Base-by-base conservation (phyloP, 2,113 vertebrate species). In the Corythornis madagascariensis region DNA sequence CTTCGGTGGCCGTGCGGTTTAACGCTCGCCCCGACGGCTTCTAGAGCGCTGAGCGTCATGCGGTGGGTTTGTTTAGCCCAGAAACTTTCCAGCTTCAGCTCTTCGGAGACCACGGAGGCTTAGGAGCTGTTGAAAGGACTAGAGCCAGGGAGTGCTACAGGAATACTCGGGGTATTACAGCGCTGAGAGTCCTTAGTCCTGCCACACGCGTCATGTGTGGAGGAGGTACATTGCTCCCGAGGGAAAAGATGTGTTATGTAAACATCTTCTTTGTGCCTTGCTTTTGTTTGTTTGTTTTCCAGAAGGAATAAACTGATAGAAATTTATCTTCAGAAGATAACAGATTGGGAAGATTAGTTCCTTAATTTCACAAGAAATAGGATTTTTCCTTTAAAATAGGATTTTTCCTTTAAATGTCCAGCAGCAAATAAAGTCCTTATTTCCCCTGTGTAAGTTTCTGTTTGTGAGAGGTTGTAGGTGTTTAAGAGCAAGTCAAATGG, bases 121-220 rank as follows among this genome's bases (percentile, higher is more conserved):
- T 56, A 31, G 18, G 29, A n/a, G 3, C 18, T 25, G 6, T 29
- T 42, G 0, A 10, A 35, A 28, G 9, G 14, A 14, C 48, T 28
- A 38, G 45, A 24, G 52, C 24, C 53, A 35, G 25, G 16, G 38
- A 38, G 38, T 38, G 11, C 38, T 38, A 38, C 3, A 6, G 16
- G n/a, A 10, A 38, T 38, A 5, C 0, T 13, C 14, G 4, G 16
- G 3, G 11, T 53, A 25, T 47, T 61, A 16, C 0, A 2, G 20
- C 17, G 60, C 5, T 19, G 4, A 13, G 12, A 13, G 10, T 21
- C 43, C 29, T 13, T 48, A 4, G 0, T 72, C 4, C 18, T 65
- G 5, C 6, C 56, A 2, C 0, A 2, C 5, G 0, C 38, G 28
- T 10, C 3, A 0, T n/a, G 13, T 40, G 53, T 42, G 40, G 19